These are phyloP conservation scores for Calcarius lapponicus DNA, from an alignment of 2,797 vertebrate species.

Conservation along the genomic window DNA sequence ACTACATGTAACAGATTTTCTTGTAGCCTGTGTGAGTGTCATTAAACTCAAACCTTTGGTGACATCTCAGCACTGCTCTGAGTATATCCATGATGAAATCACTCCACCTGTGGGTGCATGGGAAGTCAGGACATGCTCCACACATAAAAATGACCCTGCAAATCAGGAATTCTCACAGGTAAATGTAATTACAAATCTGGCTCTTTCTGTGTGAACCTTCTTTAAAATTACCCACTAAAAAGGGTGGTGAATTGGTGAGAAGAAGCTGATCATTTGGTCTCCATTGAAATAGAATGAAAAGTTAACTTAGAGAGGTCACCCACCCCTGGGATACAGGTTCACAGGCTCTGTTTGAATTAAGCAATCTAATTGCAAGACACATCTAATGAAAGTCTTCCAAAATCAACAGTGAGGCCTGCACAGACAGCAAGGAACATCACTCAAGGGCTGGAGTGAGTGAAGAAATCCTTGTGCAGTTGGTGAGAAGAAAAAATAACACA, in stretches of 20 bases:
- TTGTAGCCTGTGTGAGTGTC: neutral
- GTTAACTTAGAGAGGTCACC: constrained; percentile 44
- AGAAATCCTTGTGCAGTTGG: neutral
- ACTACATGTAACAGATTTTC: neutral
- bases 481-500: neutral
- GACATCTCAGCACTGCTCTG: neutral
- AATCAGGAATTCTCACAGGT: neutral
- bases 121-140: neutral
- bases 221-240: neutral
- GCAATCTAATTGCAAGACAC: constrained; percentile 47
- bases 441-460: neutral
- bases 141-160: neutral
- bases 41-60: constrained; percentile 27
- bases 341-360: constrained; percentile 39
- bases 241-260: neutral
- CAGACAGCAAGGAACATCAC: neutral
- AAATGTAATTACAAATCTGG: neutral
- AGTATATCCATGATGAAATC: neutral
- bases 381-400: constrained; percentile 28
- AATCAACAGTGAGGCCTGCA: constrained; percentile 1
- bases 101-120: neutral
- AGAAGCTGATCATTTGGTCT: neutral
- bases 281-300: neutral
- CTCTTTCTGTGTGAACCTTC: neutral
- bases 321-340: constrained; percentile 4